phyloP scores from a whole-genome alignment of 53 echinoderm and acorn worm species.

The Hippasteria phrygiana region DNA sequence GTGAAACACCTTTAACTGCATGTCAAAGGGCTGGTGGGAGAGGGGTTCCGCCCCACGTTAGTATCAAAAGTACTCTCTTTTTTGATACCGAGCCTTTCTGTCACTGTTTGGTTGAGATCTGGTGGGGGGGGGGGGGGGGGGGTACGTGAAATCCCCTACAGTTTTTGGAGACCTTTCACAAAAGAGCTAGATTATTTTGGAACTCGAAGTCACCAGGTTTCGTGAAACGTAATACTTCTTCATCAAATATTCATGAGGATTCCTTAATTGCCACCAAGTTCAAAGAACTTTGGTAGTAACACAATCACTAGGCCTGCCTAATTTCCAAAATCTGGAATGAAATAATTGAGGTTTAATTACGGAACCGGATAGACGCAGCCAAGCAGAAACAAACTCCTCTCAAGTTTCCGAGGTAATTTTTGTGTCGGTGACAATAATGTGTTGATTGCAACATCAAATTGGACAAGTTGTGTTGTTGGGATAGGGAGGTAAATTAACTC shows the following conservation, averaged over 20 bases:
- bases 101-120: too few relatives aligned
- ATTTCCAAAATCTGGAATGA: background rate
- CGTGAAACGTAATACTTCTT: slow-evolving; percentile 2
- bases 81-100: too few relatives aligned
- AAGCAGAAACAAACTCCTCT: background rate
- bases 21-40: too few relatives aligned
- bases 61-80: too few relatives aligned
- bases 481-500: background rate
- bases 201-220: too few relatives aligned
- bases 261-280: background rate
- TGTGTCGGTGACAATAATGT: background rate
- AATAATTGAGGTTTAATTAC: background rate
- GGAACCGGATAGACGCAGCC: background rate
- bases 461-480: background rate
- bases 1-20: too few relatives aligned
- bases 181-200: too few relatives aligned
- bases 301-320: background rate
- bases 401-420: background rate
- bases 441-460: background rate
- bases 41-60: too few relatives aligned
- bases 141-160: too few relatives aligned
- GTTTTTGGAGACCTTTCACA: too few relatives aligned
- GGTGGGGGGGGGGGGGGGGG: too few relatives aligned
- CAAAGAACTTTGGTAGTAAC: background rate
- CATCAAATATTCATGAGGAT: background rate